Conservation (phyloP, 2,113 vertebrate species). For the Ammodytes dubius region DNA sequence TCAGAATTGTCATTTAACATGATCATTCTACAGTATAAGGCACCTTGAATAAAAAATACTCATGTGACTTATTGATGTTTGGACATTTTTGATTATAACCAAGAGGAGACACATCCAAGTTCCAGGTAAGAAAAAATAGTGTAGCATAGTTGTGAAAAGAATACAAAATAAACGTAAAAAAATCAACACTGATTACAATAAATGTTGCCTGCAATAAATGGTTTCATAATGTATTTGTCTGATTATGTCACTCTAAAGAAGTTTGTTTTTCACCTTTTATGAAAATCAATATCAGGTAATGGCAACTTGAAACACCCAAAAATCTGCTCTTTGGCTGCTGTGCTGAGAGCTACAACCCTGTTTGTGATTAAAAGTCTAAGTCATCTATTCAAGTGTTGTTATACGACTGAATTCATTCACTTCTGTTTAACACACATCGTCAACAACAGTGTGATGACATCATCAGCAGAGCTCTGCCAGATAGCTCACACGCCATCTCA, state of each 20-base stretch:
- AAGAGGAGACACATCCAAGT: background rate
- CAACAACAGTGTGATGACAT: slow-evolving; percentile 22
- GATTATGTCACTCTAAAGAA: background rate
- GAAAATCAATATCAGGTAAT: background rate
- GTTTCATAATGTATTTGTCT: background rate
- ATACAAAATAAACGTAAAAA: background rate
- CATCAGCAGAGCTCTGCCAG: background rate
- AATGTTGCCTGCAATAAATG: background rate
- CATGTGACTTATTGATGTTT: background rate
- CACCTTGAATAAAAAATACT: background rate
- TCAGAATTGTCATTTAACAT: background rate
- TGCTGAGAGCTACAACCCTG: background rate
- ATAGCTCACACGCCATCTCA: slow-evolving; percentile 3
- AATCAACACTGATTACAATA: background rate
- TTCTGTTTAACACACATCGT: slow-evolving; percentile 21
- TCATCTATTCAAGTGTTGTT: background rate
- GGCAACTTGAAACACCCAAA: background rate
- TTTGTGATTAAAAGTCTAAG: background rate
- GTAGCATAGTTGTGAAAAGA: background rate
- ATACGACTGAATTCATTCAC: slow-evolving; percentile 1
- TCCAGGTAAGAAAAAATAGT: background rate
- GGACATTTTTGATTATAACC: background rate
- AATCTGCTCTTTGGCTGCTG: background rate
- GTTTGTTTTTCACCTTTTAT: background rate
- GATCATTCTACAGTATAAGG: background rate